Evolutionary conservation across 1,140 invertebrate genomes (phyloP).

Genomic region (Halesus radiatus): DNA sequence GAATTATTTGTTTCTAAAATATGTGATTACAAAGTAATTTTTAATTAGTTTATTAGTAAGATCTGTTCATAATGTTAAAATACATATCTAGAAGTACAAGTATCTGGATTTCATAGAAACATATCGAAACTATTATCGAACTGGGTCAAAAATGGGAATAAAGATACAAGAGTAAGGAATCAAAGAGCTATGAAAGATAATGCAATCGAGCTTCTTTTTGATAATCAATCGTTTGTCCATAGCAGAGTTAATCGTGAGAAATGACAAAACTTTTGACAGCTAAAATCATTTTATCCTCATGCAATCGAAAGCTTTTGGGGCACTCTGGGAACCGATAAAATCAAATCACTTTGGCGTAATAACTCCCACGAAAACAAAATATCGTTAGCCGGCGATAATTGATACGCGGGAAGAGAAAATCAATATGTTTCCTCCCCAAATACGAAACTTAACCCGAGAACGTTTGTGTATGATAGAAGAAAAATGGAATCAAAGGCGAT

Average conservation of each 20-base stretch:
- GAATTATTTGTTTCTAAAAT: too few species aligned
- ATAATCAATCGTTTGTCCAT: too few species aligned
- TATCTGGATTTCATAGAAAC: too few species aligned
- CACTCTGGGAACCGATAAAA: not conserved
- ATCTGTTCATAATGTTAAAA: too few species aligned
- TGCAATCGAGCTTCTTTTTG: too few species aligned
- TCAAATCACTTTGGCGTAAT: not conserved
- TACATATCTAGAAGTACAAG: too few species aligned
- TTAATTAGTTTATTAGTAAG: too few species aligned
- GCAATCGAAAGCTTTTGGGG: not conserved
- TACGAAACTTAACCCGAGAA: not conserved
- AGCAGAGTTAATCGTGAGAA: not conserved
- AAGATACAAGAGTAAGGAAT: too few species aligned
- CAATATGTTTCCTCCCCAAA: not conserved
- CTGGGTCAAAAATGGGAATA: too few species aligned
- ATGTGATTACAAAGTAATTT: too few species aligned
- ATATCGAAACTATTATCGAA: too few species aligned
- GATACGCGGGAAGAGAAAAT: not conserved
- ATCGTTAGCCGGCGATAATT: slow-evolving; percentile 22
- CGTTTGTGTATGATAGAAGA: not conserved
- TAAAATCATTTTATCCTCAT: not conserved
- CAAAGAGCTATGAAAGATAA: too few species aligned
- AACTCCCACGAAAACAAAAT: not conserved
- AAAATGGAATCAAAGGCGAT: not conserved
- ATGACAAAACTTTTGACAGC: not conserved